phyloP scores from a whole-genome alignment of 2,113 vertebrate genomes.

The Sterna hirundo region DNA sequence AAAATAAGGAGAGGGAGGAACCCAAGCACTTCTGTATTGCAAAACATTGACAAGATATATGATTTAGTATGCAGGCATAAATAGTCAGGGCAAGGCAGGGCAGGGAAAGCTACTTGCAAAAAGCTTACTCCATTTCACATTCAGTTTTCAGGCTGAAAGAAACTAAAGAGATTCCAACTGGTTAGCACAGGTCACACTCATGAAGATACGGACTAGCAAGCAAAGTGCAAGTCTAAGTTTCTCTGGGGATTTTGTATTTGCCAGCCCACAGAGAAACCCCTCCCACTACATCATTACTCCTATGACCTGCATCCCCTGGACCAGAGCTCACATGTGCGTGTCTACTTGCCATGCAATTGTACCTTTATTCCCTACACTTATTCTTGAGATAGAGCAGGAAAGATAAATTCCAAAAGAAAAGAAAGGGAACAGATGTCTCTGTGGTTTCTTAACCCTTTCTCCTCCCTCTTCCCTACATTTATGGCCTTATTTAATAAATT shows the following conservation, averaged over 20 bases:
- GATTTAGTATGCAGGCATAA: background rate
- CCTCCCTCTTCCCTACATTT: background rate
- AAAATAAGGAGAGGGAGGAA: background rate
- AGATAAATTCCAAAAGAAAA: background rate
- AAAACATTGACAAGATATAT: background rate
- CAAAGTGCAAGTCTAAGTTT: background rate
- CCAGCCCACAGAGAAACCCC: background rate
- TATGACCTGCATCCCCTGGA: background rate
- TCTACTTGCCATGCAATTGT: background rate
- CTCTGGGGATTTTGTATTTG: background rate
- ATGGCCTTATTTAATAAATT: background rate
- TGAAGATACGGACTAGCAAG: background rate
- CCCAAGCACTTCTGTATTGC: background rate
- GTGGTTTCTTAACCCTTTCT: background rate
- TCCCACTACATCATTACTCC: background rate
- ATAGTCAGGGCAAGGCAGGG: background rate
- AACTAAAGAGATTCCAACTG: background rate
- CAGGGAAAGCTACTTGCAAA: background rate
- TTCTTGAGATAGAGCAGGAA: background rate
- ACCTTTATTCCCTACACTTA: background rate
- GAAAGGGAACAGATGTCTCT: background rate
- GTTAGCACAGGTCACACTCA: background rate
- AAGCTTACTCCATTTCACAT: background rate
- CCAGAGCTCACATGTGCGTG: background rate
- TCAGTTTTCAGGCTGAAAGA: background rate